Percentiles rank a stretch among this genome's conserved stretches.
These are phyloP conservation scores for Gobionotothen gibberifrons DNA, from an alignment of 2,797 vertebrate species.

Conservation along the genomic window DNA sequence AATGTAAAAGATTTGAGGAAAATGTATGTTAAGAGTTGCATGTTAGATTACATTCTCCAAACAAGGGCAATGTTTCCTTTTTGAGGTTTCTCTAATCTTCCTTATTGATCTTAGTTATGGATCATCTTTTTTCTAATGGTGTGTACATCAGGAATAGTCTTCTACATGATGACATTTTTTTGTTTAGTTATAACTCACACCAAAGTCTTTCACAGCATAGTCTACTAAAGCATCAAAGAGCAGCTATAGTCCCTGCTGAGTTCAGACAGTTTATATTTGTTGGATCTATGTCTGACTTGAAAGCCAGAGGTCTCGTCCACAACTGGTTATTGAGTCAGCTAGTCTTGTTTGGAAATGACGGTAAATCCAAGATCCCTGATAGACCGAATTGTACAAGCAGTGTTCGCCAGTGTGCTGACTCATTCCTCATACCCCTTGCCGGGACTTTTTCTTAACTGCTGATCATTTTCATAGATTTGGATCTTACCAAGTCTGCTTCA, in stretches of 20 bases:
- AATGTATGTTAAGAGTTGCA: background rate
- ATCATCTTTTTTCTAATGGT: background rate
- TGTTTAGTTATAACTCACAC: too few relatives aligned
- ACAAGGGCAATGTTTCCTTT: background rate
- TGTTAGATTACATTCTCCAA: background rate
- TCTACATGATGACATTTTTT: background rate
- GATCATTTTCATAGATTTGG: constrained; percentile 3
- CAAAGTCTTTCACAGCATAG: too few relatives aligned
- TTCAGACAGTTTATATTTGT: constrained; percentile 27
- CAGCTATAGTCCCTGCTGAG: constrained; percentile 12
- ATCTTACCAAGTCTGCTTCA: constrained; percentile 15
- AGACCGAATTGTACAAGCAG: constrained; percentile 4
- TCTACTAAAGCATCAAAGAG: background rate
- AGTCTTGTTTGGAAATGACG: constrained; percentile 36
- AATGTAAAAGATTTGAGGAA: background rate
- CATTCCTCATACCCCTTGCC: background rate
- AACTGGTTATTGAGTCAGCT: constrained; percentile 3
- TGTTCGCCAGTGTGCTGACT: background rate
- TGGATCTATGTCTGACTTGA: constrained; percentile 3
- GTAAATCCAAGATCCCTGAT: constrained; percentile 18
- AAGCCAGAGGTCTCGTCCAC: constrained; percentile 10
- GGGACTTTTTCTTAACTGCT: constrained; percentile 4
- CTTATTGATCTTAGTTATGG: background rate
- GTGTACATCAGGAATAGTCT: too few relatives aligned
- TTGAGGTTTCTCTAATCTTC: background rate